Percentiles rank a stretch among this genome's conserved stretches.
phyloP scores from a whole-genome alignment of 2,113 vertebrate species.

The Gymnogyps californianus region DNA sequence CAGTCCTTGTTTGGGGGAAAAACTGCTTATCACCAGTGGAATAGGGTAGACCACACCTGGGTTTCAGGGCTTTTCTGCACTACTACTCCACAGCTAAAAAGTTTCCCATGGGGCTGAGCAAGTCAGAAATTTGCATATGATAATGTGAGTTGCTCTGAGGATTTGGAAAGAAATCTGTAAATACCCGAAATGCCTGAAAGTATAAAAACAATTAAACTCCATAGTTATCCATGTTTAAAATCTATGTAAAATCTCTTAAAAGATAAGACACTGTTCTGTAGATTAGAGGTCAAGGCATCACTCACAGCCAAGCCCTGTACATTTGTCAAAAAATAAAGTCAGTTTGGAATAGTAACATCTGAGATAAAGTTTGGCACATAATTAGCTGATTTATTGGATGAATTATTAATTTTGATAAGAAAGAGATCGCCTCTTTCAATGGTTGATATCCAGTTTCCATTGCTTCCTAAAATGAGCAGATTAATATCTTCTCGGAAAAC shows the following conservation, averaged over 20 bases:
- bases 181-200: not conserved
- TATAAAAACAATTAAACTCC: not conserved
- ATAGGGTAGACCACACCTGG: not conserved
- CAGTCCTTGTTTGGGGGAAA: not conserved
- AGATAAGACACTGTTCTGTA: not conserved
- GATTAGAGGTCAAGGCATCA: not conserved
- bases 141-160: not conserved
- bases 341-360: not conserved
- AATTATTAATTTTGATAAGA: slow-evolving; percentile 7
- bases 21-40: not conserved
- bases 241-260: not conserved
- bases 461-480: not conserved
- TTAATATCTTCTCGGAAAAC: not conserved
- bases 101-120: not conserved
- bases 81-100: not conserved
- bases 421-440: not conserved
- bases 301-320: not conserved
- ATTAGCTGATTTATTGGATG: slow-evolving; percentile 14
- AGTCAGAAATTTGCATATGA: not conserved
- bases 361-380: not conserved
- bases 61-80: not conserved
- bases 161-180: not conserved
- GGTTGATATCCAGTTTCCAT: not conserved
- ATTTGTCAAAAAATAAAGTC: not conserved
- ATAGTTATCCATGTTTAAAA: not conserved